These are phyloP conservation scores for Cerceris rybyensis DNA, from an alignment of 2,888 invertebrate genomes.

Conservation along the genomic window DNA sequence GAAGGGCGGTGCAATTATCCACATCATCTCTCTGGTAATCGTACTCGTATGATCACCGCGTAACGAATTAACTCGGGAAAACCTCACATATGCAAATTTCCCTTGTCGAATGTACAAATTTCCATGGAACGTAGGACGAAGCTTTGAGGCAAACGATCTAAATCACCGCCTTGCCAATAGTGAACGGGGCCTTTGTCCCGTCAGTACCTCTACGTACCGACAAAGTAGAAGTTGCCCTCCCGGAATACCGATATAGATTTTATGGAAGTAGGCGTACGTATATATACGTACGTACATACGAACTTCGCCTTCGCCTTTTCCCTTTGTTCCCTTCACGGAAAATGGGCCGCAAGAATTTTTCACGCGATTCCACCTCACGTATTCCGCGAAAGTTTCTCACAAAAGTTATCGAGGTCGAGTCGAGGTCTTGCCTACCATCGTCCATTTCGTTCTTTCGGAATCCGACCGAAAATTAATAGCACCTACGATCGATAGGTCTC, in stretches of 20 bases:
- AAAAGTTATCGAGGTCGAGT: constrained; percentile 62
- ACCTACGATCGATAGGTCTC: constrained; percentile 39
- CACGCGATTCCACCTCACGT: constrained; percentile 65
- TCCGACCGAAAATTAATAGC: constrained; percentile 47
- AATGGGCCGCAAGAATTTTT: constrained; percentile 66
- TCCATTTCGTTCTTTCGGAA: constrained; percentile 48
- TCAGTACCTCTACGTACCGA: constrained; percentile 33
- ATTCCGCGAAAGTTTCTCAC: constrained; percentile 53
- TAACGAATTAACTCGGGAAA: constrained; percentile 40
- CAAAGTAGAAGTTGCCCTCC: constrained; percentile 57
- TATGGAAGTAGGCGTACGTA: constrained; percentile 43
- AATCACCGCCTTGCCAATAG: constrained; percentile 61
- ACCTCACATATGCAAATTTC: constrained; percentile 48
- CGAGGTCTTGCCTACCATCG: constrained; percentile 36
- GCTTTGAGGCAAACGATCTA: constrained; percentile 51
- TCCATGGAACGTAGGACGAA: constrained; percentile 44
- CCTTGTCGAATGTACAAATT: constrained; percentile 47
- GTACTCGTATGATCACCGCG: constrained; percentile 40
- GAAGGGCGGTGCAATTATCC: no score
- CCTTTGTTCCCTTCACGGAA: constrained; percentile 59
- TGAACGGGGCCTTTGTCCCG: constrained; percentile 46
- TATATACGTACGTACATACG: constrained; percentile 20
- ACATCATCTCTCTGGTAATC: constrained; percentile 19
- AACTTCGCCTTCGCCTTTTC: constrained; percentile 34
- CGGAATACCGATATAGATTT: constrained; percentile 60